Evolutionary conservation across 2,888 invertebrate species (phyloP), one percentile per base, ranked within the genome.

Genomic region (Drosophila mimetica): DNA sequence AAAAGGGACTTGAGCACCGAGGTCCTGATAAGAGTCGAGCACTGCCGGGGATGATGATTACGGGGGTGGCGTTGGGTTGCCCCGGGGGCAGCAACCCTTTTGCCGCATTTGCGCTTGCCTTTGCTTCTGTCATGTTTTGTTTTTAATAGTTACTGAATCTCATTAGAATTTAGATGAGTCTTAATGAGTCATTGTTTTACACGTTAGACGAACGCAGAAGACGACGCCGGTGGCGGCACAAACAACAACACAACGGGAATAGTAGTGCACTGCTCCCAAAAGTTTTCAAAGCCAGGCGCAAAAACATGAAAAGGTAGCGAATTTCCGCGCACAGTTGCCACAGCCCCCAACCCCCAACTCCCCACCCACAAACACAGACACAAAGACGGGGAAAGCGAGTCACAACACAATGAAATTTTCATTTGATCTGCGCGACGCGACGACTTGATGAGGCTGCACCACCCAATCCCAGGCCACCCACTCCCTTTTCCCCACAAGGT

Each of bases 141-240:
- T 89, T 90, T 86, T 88, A 89, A 89, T 90, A 89, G 89, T 90
- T 89, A 85, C 88, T 90, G 91, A 90, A 91, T 91, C 90, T 91
- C 91, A 90, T 90, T 90, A 90, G 91, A 90, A 91, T 90, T 90
- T 91, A 91, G 90, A 90, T 90, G 91, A 89, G 89, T 80, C 90
- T 91, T 91, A 90, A 91, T 90, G 91, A 91, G 90, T 91, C 90
- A 91, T 90, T 91, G 90, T 91, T 90, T 90, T 89, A 89, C 86
- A 89, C 86, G 82, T 82, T 88, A 84, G 88, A 83, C 76, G 76
- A 60, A 37, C 44, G 63, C 46, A 46, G 58, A 51, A 32, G 42
- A 34, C 44, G 34, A 4, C 52, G 48, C 42, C 69, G 41, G 18
- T 64, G 37, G 22, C 57, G 54, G 28, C 51, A 46, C 20, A 52